Evolutionary conservation across 2,113 vertebrate species (phyloP).

Genomic region (Notarius quadriscutis): DNA sequence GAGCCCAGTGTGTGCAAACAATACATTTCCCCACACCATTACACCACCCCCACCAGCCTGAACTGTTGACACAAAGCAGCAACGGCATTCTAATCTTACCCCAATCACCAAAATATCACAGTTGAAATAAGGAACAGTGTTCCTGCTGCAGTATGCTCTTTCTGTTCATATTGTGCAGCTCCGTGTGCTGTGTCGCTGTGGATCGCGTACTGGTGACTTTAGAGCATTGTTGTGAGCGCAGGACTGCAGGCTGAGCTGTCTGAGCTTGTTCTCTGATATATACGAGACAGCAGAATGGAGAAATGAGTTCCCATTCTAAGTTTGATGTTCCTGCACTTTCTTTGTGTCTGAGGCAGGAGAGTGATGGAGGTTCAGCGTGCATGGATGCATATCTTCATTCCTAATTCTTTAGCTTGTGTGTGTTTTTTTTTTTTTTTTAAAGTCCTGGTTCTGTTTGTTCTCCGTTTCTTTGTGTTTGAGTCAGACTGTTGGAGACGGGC

Average conservation of each 20-base stretch:
- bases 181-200: background rate
- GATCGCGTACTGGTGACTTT: background rate
- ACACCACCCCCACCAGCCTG: too few relatives aligned
- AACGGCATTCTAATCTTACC: background rate
- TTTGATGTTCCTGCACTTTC: slow-evolving; percentile 5
- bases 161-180: background rate
- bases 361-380: background rate
- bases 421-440: background rate
- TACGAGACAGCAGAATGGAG: background rate
- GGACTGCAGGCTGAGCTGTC: background rate
- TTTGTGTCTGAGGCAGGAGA: background rate
- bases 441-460: background rate
- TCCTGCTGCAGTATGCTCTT: background rate
- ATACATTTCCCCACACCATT: too few relatives aligned
- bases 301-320: background rate
- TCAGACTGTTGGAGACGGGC: background rate
- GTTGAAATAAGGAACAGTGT: background rate
- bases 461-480: background rate
- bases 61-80: too few relatives aligned
- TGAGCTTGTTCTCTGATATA: background rate
- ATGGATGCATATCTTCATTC: background rate
- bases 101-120: background rate
- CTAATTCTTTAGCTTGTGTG: background rate
- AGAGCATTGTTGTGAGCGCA: background rate
- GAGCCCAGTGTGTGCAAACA: too few relatives aligned